Base-by-base conservation (phyloP, 1,140 invertebrate genomes). In the Trichogramma pretiosum region DNA sequence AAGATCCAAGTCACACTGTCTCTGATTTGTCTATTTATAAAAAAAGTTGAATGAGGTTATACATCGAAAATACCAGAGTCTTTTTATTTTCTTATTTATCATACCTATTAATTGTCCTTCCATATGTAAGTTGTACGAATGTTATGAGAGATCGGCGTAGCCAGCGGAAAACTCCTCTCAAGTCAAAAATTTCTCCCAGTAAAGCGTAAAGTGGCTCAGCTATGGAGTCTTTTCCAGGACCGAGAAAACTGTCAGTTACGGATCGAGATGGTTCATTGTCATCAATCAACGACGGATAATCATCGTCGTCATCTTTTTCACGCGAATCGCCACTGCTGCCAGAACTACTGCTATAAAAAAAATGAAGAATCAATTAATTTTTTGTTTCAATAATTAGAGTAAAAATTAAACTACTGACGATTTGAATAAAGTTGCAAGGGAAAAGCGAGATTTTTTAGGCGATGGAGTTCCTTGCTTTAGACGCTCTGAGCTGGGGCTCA, bases 91-190 rank as follows among this genome's bases (percentile, higher is more conserved):
- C n/a, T n/a, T n/a, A n/a, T n/a, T n/a, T 43, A 23, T 17, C 35
- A 41, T 43, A 86, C 78, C 84, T 83, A 64, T 92, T 93, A 36
- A 94, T 93, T 18, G 88, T 93, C 49, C 87, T 75, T 7, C 89
- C 89, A 68, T 90, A 94, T 0, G 87, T 89, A 36, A 93, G 85
- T 68, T 95, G 90, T 7, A 94, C 89, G 70, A 93, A 93, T 8
- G 84, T 85, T 50, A 95, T 92, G 4, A 94, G 73, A 21, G 87
- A 91, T 58, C 84, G 84, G 52, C 90, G 69, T 11, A 94, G 71
- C 81, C 87, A 91, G 40, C 85, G 84, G 65, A 91, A 90, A 21
- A 91, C 82, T 1, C 89, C 89, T 53, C 84, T 75, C 69, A 92
- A 79, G 65, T 94, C 89, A 65, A 93, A 94, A 48, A 92, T 78